phyloP scores from a whole-genome alignment of 1,140 invertebrate genomes.

The Ectropis grisescens region DNA sequence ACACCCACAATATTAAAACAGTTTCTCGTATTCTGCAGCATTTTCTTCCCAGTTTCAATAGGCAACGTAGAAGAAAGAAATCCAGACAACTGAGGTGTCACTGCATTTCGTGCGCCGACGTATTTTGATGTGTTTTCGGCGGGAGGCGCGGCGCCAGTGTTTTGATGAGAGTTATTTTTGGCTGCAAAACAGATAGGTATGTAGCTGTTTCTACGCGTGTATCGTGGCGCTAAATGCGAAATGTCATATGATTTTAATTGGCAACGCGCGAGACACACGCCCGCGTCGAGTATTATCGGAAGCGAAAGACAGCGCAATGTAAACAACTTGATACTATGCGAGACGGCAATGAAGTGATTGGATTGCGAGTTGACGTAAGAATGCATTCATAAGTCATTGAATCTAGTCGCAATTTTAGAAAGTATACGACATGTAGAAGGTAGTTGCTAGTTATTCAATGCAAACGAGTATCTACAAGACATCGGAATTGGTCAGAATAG shows the following conservation, averaged over 20 bases:
- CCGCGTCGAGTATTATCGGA: no score
- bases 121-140: constrained; percentile 36
- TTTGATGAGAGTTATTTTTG: constrained; percentile 65
- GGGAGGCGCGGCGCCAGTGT: constrained; percentile 31
- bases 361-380: no score
- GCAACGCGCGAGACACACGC: constrained; percentile 10
- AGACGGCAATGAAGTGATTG: no score
- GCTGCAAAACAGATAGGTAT: constrained; percentile 55
- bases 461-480: constrained; percentile 20
- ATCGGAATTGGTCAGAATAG: constrained; percentile 23
- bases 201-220: constrained; percentile 23
- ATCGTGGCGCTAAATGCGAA: constrained; percentile 40
- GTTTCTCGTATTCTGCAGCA: constrained; percentile 55
- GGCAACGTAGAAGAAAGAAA: no score
- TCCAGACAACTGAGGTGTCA: constrained; percentile 5
- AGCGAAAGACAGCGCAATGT: no score
- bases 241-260: constrained; percentile 55
- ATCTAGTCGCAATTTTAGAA: no score
- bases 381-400: no score
- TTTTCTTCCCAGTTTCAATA: constrained; percentile 29
- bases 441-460: constrained; percentile 8
- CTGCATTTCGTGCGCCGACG: constrained; percentile 15
- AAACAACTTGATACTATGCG: no score
- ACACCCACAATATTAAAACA: constrained; percentile 39
- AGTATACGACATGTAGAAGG: constrained; percentile 21